These are phyloP conservation scores for Herpailurus yagouaroundi DNA, from an alignment of 2,113 vertebrate species.

Conservation along the genomic window DNA sequence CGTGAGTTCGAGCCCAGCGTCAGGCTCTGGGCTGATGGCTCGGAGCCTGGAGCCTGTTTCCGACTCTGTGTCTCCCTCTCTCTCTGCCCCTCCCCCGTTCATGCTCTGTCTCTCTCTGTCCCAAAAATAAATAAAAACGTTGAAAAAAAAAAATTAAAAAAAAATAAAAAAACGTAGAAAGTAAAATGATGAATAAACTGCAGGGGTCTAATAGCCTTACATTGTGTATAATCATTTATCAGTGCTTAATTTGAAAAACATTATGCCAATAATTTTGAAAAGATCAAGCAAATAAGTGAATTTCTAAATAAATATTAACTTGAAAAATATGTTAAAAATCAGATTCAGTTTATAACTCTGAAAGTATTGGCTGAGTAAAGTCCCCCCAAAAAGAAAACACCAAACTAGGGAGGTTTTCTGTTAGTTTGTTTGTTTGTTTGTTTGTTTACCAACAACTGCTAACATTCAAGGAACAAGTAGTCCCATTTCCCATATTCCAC, in stretches of 20 bases:
- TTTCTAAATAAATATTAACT: neutral
- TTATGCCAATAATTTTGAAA: neutral
- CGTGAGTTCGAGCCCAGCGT: no score
- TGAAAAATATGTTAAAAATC: neutral
- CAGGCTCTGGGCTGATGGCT: no score
- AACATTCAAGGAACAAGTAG: neutral
- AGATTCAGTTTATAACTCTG: neutral
- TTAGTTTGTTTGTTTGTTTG: neutral
- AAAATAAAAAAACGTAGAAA: no score
- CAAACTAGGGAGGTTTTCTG: neutral
- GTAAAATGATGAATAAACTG: neutral
- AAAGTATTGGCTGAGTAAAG: neutral
- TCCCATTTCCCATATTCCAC: neutral
- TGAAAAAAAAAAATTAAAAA: no score
- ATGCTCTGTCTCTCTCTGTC: no score
- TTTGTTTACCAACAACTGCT: neutral
- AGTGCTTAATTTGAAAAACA: neutral
- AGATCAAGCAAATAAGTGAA: neutral
- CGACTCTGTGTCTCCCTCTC: no score
- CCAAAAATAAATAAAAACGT: no score
- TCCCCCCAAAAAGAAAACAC: neutral
- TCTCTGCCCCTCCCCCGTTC: no score
- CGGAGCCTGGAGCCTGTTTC: no score
- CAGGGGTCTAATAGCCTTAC: neutral
- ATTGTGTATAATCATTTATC: neutral